Percentiles rank a stretch among this genome's conserved stretches.
Conservation (phyloP, 2,888 invertebrate species). For the Augiades crinisus region DNA sequence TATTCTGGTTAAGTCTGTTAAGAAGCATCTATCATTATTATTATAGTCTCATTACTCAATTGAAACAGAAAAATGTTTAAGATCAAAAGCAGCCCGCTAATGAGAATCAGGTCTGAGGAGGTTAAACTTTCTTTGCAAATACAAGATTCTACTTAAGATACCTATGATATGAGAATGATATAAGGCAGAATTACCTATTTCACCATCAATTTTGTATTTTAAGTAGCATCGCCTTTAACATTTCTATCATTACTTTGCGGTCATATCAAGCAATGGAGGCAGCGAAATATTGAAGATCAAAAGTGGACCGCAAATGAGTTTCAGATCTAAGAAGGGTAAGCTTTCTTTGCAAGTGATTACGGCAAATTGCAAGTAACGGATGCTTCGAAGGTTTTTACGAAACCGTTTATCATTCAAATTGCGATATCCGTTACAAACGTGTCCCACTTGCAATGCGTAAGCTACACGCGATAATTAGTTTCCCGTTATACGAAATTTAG, state of each 20-base stretch:
- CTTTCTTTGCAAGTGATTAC: conserved; percentile 68
- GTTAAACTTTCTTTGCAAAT: no score
- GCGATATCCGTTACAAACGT: conserved; percentile 16
- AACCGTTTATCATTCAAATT: conserved; percentile 47
- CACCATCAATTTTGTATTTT: not conserved
- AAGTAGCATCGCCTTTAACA: not conserved
- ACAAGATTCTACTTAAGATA: no score
- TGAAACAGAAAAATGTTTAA: no score
- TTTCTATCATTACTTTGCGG: conserved; percentile 30
- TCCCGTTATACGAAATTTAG: no score
- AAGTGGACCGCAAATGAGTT: conserved; percentile 71
- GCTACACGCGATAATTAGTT: not conserved
- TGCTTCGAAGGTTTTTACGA: conserved; percentile 52
- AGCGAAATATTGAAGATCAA: conserved; percentile 57
- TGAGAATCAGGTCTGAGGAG: no score
- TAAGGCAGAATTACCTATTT: no score
- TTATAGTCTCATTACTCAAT: not conserved
- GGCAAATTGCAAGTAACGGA: conserved; percentile 68
- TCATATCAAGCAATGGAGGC: conserved; percentile 39
- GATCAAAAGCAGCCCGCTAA: no score
- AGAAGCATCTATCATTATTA: no score
- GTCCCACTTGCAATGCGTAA: not conserved
- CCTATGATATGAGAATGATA: no score
- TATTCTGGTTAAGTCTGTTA: no score
- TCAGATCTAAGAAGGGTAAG: conserved; percentile 47